A percentile compares a stretch with the other conserved stretches of the same genome.
Evolutionary conservation across 2,113 vertebrate genomes (phyloP).

Genomic region (Daphoenositta chrysoptera): DNA sequence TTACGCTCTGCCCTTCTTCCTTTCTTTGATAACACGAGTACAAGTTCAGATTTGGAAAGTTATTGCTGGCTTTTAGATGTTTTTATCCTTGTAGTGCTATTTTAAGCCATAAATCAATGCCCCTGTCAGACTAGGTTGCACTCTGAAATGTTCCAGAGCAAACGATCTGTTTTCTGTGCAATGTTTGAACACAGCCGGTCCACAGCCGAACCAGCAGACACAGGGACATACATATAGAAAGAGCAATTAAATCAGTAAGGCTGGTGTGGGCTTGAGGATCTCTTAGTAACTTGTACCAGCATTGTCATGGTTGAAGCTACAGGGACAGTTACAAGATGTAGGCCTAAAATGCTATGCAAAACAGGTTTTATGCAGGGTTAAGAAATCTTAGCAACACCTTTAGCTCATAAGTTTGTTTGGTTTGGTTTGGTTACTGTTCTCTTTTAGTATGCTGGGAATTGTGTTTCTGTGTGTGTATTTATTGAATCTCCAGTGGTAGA

Average conservation of each 20-base stretch:
- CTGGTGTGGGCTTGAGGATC: not conserved
- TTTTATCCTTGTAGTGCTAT: not conserved
- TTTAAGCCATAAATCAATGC: not conserved
- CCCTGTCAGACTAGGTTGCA: not conserved
- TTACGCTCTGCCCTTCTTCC: accelerated
- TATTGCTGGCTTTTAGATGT: not conserved
- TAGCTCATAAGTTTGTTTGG: not conserved
- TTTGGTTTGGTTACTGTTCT: not conserved
- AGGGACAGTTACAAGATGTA: not conserved
- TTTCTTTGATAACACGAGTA: not conserved
- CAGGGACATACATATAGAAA: accelerated
- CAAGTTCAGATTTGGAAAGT: not conserved
- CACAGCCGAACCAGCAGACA: too few relatives aligned
- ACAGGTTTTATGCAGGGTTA: not conserved
- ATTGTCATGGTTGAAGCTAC: not conserved
- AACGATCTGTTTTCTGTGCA: not conserved
- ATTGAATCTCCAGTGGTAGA: not conserved
- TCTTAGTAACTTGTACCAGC: not conserved
- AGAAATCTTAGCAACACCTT: not conserved
- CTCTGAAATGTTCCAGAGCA: not conserved
- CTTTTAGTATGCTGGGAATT: not conserved
- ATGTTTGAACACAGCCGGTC: not conserved
- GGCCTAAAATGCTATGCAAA: not conserved
- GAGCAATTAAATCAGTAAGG: not conserved
- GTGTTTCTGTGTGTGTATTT: not conserved